phyloP scores from a whole-genome alignment of 1,140 invertebrate genomes.

The Heliconius hermathena region DNA sequence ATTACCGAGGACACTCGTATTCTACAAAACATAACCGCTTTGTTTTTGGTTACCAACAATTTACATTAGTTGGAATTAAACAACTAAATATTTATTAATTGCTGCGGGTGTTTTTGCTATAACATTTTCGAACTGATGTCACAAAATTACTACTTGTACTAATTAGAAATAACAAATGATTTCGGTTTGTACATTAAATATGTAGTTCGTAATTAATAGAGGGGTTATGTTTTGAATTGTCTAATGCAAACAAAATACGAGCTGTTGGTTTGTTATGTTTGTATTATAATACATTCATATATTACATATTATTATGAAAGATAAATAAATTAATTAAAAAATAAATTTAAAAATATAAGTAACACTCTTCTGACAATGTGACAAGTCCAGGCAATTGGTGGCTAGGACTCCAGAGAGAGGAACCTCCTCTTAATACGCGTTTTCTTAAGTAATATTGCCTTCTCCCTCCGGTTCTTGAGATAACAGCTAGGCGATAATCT shows the following conservation, averaged over 20 bases:
- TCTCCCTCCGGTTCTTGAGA: no score
- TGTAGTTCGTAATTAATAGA: slow-evolving; percentile 16
- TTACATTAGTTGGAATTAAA: slow-evolving; percentile 39
- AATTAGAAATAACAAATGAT: slow-evolving; percentile 33
- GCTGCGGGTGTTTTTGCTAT: slow-evolving; percentile 31
- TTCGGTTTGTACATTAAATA: slow-evolving; percentile 31
- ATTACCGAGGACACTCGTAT: slow-evolving; percentile 16
- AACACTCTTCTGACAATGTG: no score
- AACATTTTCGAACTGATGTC: slow-evolving; percentile 26
- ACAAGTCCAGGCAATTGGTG: no score
- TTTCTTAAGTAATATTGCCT: no score
- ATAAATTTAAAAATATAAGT: no score
- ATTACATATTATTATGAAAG: neutral
- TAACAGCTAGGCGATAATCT: no score
- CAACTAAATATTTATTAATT: slow-evolving; percentile 38
- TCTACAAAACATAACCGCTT: slow-evolving; percentile 34
- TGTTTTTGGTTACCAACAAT: slow-evolving; percentile 31
- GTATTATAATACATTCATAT: neutral
- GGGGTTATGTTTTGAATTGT: slow-evolving; percentile 7
- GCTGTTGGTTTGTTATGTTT: neutral
- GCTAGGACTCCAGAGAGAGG: no score
- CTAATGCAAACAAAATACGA: neutral
- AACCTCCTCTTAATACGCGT: no score
- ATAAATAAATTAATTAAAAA: no score
- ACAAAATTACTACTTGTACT: slow-evolving; percentile 27